Base-by-base conservation (phyloP, 2,797 vertebrate species). In the Hyperoplus lanceolatus region DNA sequence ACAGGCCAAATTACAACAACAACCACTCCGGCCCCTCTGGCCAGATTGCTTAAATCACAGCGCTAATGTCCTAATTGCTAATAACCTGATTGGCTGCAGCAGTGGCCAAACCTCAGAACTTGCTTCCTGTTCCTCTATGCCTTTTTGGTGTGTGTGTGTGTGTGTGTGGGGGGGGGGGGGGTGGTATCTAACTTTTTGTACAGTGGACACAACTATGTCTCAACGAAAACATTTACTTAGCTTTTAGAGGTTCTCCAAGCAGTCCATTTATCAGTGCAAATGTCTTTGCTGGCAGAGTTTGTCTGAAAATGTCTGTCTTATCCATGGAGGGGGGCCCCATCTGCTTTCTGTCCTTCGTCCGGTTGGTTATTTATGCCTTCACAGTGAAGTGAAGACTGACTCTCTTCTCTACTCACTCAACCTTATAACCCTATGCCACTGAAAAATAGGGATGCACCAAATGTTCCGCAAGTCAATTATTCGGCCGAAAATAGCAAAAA, bases 121-220 rank as follows among this genome's bases (percentile, higher is more conserved):
- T 69, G 58, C 73, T 81, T 86, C 75, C 83, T 82, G 69, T 75
- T 77, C 68, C 61, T 77, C 43, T 41, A 54, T 54, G 70, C 46
- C 45, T 16, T 54, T 62, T 48, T 9, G 6, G 6, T 45, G 29
- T 29, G 29, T 29, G 29, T 29, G 29, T 29, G 29, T 29, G 29
- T 29, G 29, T 29, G 21, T 29, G 21, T 1, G 21, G 29, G 29
- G 29, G 3, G 29, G 29, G 29, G 2, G 29, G 29, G 29, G 29
- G 29, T 29, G 3, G 3, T 29, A 29, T 29, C 29, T 29, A 29
- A 12, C 16, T 9, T 53, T 56, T n/a, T 41, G 18, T 38, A 16
- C 14, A 15, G 60, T 13, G 15, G 21, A 29, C 29, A 29, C 29
- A 29, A 29, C 29, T 29, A 29, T 29, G 29, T 29, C 3, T 29